Evolutionary conservation across 2,888 invertebrate genomes (phyloP).

Genomic region (Ochlodes sylvanus): DNA sequence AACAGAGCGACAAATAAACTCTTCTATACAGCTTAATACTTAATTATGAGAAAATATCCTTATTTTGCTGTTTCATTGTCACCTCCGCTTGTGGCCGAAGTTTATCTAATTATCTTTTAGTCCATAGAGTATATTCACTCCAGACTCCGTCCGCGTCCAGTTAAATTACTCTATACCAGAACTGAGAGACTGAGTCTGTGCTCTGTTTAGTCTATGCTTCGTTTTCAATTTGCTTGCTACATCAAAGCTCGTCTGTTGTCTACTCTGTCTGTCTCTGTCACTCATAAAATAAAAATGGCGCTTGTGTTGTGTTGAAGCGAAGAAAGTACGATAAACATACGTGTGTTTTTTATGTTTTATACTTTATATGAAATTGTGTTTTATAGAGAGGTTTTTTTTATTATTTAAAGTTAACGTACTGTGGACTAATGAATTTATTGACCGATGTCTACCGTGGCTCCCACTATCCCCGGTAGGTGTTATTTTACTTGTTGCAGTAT

Average conservation of each 20-base stretch:
- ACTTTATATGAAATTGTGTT: conserved; percentile 10
- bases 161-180: too few relatives aligned
- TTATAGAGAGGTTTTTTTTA: conserved; percentile 15
- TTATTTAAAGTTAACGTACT: conserved; percentile 60
- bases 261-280: conserved; percentile 34
- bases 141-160: too few relatives aligned
- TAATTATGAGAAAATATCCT: too few relatives aligned
- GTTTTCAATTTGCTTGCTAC: too few relatives aligned
- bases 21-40: too few relatives aligned
- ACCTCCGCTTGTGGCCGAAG: too few relatives aligned
- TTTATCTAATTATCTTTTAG: too few relatives aligned
- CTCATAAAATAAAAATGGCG: conserved; percentile 71
- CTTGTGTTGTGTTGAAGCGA: conserved; percentile 75
- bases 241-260: not conserved
- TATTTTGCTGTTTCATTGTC: too few relatives aligned
- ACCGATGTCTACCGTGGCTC: conserved; percentile 85
- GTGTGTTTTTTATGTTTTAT: conserved; percentile 48
- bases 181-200: too few relatives aligned
- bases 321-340: conserved; percentile 71
- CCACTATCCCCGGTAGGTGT: conserved; percentile 82
- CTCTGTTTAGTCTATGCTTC: too few relatives aligned
- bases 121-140: too few relatives aligned
- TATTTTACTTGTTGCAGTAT: conserved; percentile 49
- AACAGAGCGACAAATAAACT: too few relatives aligned
- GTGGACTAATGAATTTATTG: conserved; percentile 82